phyloP scores from a whole-genome alignment of 2,888 invertebrate species.

The Diplolepis rosae region DNA sequence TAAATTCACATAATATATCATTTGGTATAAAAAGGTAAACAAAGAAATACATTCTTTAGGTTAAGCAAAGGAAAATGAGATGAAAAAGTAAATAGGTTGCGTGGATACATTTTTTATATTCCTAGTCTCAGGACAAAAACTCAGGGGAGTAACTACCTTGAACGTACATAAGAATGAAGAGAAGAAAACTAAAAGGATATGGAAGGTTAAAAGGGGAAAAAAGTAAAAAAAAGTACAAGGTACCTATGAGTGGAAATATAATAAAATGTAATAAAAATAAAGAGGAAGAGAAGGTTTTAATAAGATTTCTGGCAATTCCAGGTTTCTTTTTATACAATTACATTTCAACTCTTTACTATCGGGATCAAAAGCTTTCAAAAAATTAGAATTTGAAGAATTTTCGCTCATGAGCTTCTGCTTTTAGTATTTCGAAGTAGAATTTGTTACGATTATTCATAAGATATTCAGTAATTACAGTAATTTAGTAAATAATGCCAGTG shows the following conservation, averaged over 20 bases:
- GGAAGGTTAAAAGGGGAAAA: background rate
- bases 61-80: background rate
- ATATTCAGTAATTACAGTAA: too few species aligned
- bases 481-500: too few species aligned
- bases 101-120: background rate
- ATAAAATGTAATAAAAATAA: background rate
- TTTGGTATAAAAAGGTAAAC: too few species aligned
- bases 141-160: slow-evolving; percentile 5
- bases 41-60: too few species aligned
- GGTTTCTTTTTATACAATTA: background rate
- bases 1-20: background rate
- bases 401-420: too few species aligned
- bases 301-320: background rate
- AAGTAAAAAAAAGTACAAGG: background rate
- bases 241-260: background rate
- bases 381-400: too few species aligned
- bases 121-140: slow-evolving; percentile 1
- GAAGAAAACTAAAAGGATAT: slow-evolving; percentile 14
- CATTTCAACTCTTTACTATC: background rate
- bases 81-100: background rate
- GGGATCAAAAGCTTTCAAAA: background rate
- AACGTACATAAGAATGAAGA: slow-evolving; percentile 20
- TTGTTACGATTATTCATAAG: too few species aligned
- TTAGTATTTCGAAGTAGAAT: too few species aligned
- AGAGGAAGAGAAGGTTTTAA: background rate